Evolutionary conservation across 2,113 vertebrate species (phyloP), one percentile per base, ranked within the genome.

Genomic region (Xiphophorus hellerii): DNA sequence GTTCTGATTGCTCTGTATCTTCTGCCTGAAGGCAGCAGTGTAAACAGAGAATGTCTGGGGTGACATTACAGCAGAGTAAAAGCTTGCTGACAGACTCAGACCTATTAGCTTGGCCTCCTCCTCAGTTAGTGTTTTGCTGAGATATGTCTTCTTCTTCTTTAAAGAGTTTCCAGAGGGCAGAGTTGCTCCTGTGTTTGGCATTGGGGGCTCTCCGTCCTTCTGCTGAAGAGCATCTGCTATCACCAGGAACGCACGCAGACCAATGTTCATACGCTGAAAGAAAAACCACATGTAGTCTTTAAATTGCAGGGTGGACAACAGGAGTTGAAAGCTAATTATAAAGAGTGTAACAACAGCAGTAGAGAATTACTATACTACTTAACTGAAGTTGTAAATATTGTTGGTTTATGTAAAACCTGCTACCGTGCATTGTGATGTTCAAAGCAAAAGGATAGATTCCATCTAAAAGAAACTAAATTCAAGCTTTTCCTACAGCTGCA

Each of bases 41-140:
- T 28, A 28, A 28, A 28, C 28, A 28, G 28, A 28, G 28, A 28
- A 28, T 28, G 28, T 28, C 28, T 1, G 28, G 28, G 28, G 28
- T 28, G 28, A 28, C 28, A 28, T 28, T 1, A 51, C n/a, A 64
- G 17, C 3, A 25, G 9, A 31, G 30, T 25, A 37, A 62, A 28
- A 8, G 61, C 66, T 28, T 22, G 17, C 33, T 63, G 11, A 71
- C 27, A 71, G 31, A 76, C 2, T 85, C 80, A 70, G 0, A 98
- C 98, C 98, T 89, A 99, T 99, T 88, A 97, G 95, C 93, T 99
- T 99, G 82, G 98, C 98, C 92, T 99, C 97, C 77, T 99, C 98
- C 86, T 99, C 98, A 6, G 98, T 99, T 0, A 99, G 95, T 0
- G 98, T 99, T 93, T 99, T 99, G 94, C 98, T 99, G 85, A 99